Conservation (phyloP, 1,140 invertebrate genomes). For the Theocolax elegans region DNA sequence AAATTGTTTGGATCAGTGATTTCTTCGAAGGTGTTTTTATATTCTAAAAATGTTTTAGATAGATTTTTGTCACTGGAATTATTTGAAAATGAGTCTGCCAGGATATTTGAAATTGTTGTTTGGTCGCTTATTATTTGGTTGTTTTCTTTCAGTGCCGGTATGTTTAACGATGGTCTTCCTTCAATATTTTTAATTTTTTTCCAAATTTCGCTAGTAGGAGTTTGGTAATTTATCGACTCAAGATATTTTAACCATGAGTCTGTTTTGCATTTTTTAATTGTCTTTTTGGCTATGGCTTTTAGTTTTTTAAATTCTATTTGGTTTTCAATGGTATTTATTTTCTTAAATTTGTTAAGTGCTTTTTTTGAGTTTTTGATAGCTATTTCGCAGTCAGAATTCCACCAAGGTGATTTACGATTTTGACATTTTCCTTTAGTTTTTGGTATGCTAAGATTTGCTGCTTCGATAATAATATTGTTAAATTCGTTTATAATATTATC, state of each 20-base stretch:
- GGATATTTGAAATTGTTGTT: conserved; percentile 38
- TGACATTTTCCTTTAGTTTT: neutral
- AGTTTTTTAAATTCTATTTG: conserved; percentile 49
- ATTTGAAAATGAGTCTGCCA: conserved; percentile 42
- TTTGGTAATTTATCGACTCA: neutral
- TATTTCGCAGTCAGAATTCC: conserved; percentile 26
- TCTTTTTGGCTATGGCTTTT: conserved; percentile 39
- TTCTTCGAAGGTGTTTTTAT: conserved; percentile 30
- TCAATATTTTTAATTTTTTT: conserved; percentile 27
- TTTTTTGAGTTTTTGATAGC: conserved; percentile 48
- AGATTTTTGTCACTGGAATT: conserved; percentile 48
- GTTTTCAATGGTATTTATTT: conserved; percentile 48
- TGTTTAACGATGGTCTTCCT: conserved; percentile 13
- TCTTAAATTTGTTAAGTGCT: conserved; percentile 47
- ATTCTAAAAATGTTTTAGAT: conserved; percentile 30
- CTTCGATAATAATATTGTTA: neutral
- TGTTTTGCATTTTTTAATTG: conserved; percentile 11
- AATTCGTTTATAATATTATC: neutral
- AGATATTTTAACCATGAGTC: conserved; percentile 25
- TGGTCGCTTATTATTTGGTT: conserved; percentile 12
- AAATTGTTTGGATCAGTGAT: neutral
- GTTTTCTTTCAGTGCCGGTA: neutral
- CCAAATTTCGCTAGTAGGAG: conserved; percentile 8
- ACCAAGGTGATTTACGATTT: neutral
- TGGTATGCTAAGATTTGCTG: neutral